Evolutionary conservation across 2,113 vertebrate species (phyloP).

Genomic region (Corythoichthys intestinalis): DNA sequence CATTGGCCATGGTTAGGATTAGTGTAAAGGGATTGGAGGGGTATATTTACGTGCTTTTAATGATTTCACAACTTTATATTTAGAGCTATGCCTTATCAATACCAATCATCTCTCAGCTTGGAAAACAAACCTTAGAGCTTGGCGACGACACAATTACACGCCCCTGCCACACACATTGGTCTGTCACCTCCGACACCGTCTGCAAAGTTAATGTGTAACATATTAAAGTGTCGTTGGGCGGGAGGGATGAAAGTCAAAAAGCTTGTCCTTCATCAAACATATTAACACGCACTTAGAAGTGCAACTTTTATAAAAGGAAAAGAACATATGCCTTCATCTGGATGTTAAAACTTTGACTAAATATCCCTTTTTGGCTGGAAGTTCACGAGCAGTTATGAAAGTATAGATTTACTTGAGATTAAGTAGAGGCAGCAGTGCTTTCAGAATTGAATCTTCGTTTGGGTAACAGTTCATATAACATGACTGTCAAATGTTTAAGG

Average conservation of each 20-base stretch:
- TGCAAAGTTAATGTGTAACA: constrained; percentile 53
- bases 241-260: constrained; percentile 49
- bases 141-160: constrained; percentile 59
- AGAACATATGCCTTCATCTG: constrained; percentile 25
- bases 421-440: constrained; percentile 1
- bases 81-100: constrained; percentile 68
- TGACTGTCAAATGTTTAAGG: background rate
- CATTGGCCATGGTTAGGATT: constrained; percentile 76
- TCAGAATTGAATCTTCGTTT: constrained; percentile 1
- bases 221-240: constrained; percentile 60
- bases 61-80: constrained; percentile 77
- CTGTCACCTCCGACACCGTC: constrained; percentile 56
- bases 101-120: constrained; percentile 61
- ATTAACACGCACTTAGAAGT: constrained; percentile 47
- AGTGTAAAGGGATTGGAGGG: constrained; percentile 73
- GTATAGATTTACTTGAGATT: constrained; percentile 36
- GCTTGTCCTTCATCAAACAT: constrained; percentile 59
- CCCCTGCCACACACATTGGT: constrained; percentile 28
- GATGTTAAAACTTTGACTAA: constrained; percentile 28
- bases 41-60: constrained; percentile 75
- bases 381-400: constrained; percentile 14
- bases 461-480: background rate
- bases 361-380: constrained; percentile 8
- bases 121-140: constrained; percentile 55
- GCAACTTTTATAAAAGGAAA: constrained; percentile 29